phyloP scores from a whole-genome alignment of 1,140 invertebrate genomes.

The Papilio aristodemus region DNA sequence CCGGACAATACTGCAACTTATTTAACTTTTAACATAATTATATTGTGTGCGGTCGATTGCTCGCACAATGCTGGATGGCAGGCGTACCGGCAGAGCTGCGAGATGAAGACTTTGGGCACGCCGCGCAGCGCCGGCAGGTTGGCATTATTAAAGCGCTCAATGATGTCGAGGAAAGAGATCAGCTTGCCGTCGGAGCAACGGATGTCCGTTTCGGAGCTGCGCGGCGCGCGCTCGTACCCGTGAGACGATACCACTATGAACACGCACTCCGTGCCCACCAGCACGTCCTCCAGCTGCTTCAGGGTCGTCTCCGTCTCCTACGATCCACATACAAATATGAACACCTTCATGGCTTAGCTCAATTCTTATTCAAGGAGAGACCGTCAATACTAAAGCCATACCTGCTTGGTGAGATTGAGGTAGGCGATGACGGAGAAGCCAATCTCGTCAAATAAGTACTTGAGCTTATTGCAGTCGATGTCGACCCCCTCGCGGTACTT shows the following conservation, averaged over 20 bases:
- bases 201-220: conserved; percentile 60
- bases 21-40: no score
- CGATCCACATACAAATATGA: neutral
- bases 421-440: conserved; percentile 66
- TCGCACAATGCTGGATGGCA: no score
- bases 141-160: conserved; percentile 82
- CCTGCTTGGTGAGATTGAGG: conserved; percentile 57
- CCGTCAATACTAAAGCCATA: no score
- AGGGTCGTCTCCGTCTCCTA: conserved; percentile 60
- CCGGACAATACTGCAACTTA: neutral
- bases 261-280: conserved; percentile 61
- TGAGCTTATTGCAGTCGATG: conserved; percentile 66
- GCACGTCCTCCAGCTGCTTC: conserved; percentile 46
- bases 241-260: conserved; percentile 78
- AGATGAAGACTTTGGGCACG: conserved; percentile 90
- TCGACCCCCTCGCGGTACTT: conserved; percentile 59
- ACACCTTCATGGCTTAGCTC: no score
- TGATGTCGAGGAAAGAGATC: conserved; percentile 74
- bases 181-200: conserved; percentile 73
- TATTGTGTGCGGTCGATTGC: no score
- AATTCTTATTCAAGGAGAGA: no score
- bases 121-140: conserved; percentile 81
- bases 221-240: conserved; percentile 59
- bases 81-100: conserved; percentile 86
- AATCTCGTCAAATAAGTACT: conserved; percentile 70